phyloP scores from a whole-genome alignment of 2,888 invertebrate species.

The Tupiocoris notatus region DNA sequence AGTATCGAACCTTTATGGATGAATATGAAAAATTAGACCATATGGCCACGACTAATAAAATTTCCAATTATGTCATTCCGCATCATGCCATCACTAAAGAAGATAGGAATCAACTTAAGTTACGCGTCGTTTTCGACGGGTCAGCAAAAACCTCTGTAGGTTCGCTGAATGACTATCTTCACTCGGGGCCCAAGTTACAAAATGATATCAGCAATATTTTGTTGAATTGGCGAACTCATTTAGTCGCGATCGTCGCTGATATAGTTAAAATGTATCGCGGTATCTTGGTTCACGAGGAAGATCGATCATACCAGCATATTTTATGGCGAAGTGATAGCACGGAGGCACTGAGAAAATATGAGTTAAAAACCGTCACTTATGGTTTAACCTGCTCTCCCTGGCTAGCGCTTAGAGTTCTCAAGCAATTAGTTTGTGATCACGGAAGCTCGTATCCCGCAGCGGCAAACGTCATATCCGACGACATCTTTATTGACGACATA shows the following conservation, averaged over 20 bases:
- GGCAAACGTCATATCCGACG: background rate
- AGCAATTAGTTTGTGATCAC: background rate
- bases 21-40: slow-evolving; percentile 6
- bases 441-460: background rate
- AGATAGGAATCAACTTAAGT: background rate
- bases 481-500: slow-evolving; percentile 12
- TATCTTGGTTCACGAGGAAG: background rate
- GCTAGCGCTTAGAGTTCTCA: background rate
- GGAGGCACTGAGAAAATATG: background rate
- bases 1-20: background rate
- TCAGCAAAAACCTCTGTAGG: background rate
- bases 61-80: background rate
- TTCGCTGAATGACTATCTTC: background rate
- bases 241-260: background rate
- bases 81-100: background rate
- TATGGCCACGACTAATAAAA: background rate
- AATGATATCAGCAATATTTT: background rate
- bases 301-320: background rate
- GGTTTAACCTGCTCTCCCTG: background rate
- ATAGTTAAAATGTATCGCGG: slow-evolving; percentile 11
- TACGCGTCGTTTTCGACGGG: background rate
- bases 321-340: background rate
- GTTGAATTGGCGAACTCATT: background rate
- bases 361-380: background rate
- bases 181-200: background rate